These are phyloP conservation scores for Nematopogon swammerdamellus DNA, from an alignment of 2,888 invertebrate genomes.

Conservation along the genomic window DNA sequence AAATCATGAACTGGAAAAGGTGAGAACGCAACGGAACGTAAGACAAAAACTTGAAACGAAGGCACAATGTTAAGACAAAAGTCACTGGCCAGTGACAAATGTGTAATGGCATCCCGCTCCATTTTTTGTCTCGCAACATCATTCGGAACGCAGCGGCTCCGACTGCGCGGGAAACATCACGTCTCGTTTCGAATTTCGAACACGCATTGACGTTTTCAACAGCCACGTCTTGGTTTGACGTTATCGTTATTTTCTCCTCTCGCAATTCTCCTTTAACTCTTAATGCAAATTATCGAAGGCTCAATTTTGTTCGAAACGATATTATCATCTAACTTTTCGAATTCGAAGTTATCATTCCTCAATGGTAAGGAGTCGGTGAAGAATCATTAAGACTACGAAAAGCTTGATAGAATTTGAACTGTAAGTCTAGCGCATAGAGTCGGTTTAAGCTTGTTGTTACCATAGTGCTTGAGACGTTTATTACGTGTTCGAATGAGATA, in stretches of 20 bases:
- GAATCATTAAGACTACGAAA: not conserved
- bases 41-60: not conserved
- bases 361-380: not conserved
- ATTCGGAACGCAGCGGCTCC: slow-evolving; percentile 24
- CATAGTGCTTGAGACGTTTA: not conserved
- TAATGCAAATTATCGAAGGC: not conserved
- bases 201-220: slow-evolving; percentile 31
- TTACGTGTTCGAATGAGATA: slow-evolving; percentile 29
- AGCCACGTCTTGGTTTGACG: slow-evolving; percentile 2
- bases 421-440: not conserved
- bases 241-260: not conserved
- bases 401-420: not conserved
- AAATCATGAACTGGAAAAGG: not conserved
- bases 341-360: not conserved
- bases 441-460: too few relatives aligned
- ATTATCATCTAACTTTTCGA: not conserved
- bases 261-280: not conserved
- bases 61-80: slow-evolving; percentile 10
- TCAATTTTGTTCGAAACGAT: not conserved
- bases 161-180: slow-evolving; percentile 27
- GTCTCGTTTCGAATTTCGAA: slow-evolving; percentile 39
- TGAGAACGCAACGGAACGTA: not conserved
- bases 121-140: slow-evolving; percentile 27
- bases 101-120: slow-evolving; percentile 16
- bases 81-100: slow-evolving; percentile 16